Percentiles rank a stretch among this genome's conserved stretches.
phyloP scores from a whole-genome alignment of 2,888 invertebrate genomes.

The Drosophila peninsularis region DNA sequence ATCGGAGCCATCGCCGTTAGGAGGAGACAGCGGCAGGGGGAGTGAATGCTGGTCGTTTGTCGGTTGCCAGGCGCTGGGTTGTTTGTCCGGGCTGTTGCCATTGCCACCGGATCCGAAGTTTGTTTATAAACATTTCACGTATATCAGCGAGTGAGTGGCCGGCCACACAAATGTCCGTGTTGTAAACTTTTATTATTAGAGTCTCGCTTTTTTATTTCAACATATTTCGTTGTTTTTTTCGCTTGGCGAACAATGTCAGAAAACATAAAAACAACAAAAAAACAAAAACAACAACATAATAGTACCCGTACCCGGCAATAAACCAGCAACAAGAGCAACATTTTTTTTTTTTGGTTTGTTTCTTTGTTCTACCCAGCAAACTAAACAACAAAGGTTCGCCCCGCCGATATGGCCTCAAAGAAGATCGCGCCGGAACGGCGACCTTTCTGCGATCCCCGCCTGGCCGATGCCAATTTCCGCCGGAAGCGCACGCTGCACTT shows the following conservation, averaged over 20 bases:
- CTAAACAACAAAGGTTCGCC: conserved; percentile 9
- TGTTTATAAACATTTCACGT: conserved; percentile 80
- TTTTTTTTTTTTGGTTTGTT: conserved; percentile 31
- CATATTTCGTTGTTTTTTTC: conserved; percentile 25
- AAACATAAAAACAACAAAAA: conserved; percentile 20
- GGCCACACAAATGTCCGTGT: conserved; percentile 64
- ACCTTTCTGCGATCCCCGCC: conserved; percentile 71
- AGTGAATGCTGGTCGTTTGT: conserved; percentile 23
- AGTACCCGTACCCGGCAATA: conserved; percentile 36
- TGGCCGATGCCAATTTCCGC: conserved; percentile 51
- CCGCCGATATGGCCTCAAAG: conserved; percentile 32
- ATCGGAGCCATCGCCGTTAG: not conserved
- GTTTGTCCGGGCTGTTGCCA: conserved; percentile 55
- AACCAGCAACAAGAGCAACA: conserved; percentile 37
- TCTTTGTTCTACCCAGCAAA: conserved; percentile 25
- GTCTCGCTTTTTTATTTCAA: conserved; percentile 28
- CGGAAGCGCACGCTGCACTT: conserved; percentile 41
- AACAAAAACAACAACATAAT: conserved; percentile 15
- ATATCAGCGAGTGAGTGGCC: conserved; percentile 42
- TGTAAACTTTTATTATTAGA: conserved; percentile 76
- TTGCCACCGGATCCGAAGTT: conserved; percentile 60
- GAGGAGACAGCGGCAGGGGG: not conserved
- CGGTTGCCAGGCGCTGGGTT: conserved; percentile 59
- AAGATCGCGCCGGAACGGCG: conserved; percentile 72
- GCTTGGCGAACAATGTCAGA: conserved; percentile 58